A percentile compares a stretch with the other conserved stretches of the same genome.
These are phyloP conservation scores for Crotalus helleri DNA, from an alignment of 2,113 vertebrate species.

Conservation along the genomic window DNA sequence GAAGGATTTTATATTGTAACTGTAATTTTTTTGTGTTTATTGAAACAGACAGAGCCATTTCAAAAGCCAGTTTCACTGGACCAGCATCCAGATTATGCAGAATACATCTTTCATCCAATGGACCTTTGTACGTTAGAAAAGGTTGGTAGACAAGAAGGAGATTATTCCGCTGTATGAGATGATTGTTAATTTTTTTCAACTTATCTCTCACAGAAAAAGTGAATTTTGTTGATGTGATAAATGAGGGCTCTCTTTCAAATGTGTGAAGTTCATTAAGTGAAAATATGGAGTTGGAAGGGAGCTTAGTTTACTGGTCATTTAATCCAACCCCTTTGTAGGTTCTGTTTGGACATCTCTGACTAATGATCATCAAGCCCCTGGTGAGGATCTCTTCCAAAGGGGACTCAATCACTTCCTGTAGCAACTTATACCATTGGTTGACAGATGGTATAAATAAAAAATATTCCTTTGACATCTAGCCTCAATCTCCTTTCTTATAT, in stretches of 20 bases:
- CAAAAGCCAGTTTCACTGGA: slow-evolving; percentile 96
- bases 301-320: background rate
- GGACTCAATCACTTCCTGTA: background rate
- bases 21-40: slow-evolving; percentile 17
- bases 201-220: background rate
- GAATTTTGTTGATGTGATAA: background rate
- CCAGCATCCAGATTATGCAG: slow-evolving; percentile 96
- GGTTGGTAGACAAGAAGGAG: slow-evolving; percentile 71
- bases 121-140: slow-evolving; percentile 96
- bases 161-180: background rate
- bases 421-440: background rate
- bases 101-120: slow-evolving; percentile 99
- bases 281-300: background rate
- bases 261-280: background rate
- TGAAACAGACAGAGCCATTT: slow-evolving; percentile 91
- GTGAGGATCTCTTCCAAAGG: background rate
- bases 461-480: background rate
- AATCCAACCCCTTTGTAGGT: background rate
- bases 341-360: background rate
- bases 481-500: background rate
- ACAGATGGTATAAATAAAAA: background rate
- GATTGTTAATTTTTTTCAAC: background rate
- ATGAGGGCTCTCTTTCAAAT: background rate
- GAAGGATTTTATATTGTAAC: background rate
- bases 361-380: background rate